Percentiles rank a stretch among this genome's conserved stretches.
Conservation (phyloP, 2,888 invertebrate species). For the Caenorhabditis zanzibari region DNA sequence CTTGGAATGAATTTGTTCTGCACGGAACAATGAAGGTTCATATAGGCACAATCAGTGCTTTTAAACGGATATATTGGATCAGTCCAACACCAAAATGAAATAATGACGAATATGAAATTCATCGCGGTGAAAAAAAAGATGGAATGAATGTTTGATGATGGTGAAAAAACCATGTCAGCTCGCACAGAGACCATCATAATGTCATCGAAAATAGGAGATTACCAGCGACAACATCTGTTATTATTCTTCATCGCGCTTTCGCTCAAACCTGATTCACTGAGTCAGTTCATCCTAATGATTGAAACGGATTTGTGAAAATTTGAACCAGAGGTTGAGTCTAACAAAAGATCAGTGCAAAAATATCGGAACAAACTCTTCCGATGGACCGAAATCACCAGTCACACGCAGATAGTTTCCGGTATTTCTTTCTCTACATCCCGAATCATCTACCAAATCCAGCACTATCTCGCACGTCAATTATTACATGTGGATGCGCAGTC, state of each 20-base stretch:
- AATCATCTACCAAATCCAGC: constrained; percentile 40
- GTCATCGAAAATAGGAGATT: constrained; percentile 58
- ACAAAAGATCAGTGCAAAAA: constrained; percentile 49
- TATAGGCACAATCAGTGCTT: not conserved
- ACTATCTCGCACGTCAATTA: constrained; percentile 63
- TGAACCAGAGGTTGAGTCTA: constrained; percentile 38
- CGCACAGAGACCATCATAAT: constrained; percentile 44
- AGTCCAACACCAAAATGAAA: not conserved
- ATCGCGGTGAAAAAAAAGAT: not conserved
- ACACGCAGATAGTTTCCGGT: constrained; percentile 60
- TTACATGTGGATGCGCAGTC: constrained; percentile 44
- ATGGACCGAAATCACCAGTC: constrained; percentile 45
- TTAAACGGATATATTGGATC: constrained; percentile 10
- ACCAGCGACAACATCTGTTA: constrained; percentile 57
- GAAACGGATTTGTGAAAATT: constrained; percentile 45
- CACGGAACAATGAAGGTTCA: not conserved
- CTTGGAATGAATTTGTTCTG: not conserved
- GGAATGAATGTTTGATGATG: constrained; percentile 56
- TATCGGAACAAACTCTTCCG: constrained; percentile 34
- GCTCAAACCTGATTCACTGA: constrained; percentile 51
- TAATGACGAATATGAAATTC: constrained; percentile 15
- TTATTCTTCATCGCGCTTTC: constrained; percentile 49
- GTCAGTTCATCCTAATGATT: constrained; percentile 52
- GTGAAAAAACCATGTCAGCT: constrained; percentile 50
- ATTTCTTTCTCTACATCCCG: constrained; percentile 48